Evolutionary conservation across 2,113 vertebrate species (phyloP).

Genomic region (Carassius carassius): DNA sequence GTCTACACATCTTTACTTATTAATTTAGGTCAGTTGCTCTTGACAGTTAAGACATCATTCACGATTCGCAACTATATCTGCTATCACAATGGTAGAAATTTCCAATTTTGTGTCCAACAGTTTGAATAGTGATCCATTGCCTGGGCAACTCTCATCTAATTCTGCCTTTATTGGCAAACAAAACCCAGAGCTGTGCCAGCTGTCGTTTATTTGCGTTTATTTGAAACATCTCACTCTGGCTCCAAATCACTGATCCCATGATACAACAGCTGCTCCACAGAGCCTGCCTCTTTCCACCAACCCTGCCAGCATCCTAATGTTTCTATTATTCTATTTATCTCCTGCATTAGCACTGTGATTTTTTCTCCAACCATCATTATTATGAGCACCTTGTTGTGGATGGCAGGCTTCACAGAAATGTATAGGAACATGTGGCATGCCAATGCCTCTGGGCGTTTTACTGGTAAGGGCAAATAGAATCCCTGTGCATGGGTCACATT

Average conservation of each 20-base stretch:
- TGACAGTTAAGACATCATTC: background rate
- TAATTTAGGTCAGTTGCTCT: background rate
- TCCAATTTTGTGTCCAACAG: conserved; percentile 11
- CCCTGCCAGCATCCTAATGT: conserved; percentile 35
- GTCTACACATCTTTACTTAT: too few species aligned
- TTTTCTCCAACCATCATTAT: background rate
- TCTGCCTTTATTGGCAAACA: conserved; percentile 43
- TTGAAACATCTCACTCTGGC: conserved; percentile 37
- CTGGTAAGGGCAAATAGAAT: background rate
- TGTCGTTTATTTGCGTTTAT: conserved; percentile 46
- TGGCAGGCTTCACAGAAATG: conserved; percentile 3
- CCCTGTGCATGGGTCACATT: background rate
- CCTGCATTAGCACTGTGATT: conserved; percentile 16
- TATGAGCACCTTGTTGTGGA: background rate
- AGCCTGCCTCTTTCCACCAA: background rate
- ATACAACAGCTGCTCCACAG: conserved; percentile 40
- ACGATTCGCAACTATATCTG: conserved; percentile 5
- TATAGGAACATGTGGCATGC: background rate
- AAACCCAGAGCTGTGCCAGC: conserved; percentile 33
- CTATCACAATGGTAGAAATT: conserved; percentile 19
- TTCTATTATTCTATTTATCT: conserved; percentile 43
- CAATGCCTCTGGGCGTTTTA: background rate
- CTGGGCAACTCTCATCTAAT: conserved; percentile 33
- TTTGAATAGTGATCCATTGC: conserved; percentile 14
- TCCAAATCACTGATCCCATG: conserved; percentile 26